Evolutionary conservation across 2,888 invertebrate species (phyloP).

Genomic region (Mythimna pallens): DNA sequence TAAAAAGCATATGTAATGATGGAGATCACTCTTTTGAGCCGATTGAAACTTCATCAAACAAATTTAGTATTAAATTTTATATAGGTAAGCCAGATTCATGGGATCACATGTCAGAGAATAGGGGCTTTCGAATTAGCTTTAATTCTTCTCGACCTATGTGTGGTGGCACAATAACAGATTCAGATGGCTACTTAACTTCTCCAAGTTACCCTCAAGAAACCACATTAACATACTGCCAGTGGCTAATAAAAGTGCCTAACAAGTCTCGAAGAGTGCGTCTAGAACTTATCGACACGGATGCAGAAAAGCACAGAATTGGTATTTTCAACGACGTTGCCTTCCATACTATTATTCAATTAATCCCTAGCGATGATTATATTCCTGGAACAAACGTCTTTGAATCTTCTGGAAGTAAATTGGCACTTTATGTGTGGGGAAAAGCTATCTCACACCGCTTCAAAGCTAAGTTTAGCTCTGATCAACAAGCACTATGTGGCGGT

Average conservation of each 20-base stretch:
- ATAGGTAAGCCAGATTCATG: conserved; percentile 78
- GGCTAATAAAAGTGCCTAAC: conserved; percentile 81
- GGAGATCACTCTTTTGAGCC: conserved; percentile 52
- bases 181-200: conserved; percentile 93
- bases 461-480: conserved; percentile 92
- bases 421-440: conserved; percentile 90
- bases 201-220: conserved; percentile 92
- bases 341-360: conserved; percentile 79
- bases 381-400: conserved; percentile 78
- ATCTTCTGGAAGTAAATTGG: conserved; percentile 92
- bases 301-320: conserved; percentile 71
- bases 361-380: conserved; percentile 68
- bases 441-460: conserved; percentile 92
- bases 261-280: conserved; percentile 83
- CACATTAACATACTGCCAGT: conserved; percentile 78
- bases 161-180: conserved; percentile 91
- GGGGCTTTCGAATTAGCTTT: conserved; percentile 92
- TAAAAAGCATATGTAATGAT: conserved; percentile 77
- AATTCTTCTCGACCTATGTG: conserved; percentile 91
- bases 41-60: conserved; percentile 79
- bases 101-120: conserved; percentile 74
- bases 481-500: conserved; percentile 86
- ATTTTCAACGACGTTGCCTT: conserved; percentile 91
- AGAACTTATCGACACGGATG: conserved; percentile 89
- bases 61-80: conserved; percentile 77